Conservation (phyloP, 2,797 vertebrate genomes). For the Rhincodon typus region DNA sequence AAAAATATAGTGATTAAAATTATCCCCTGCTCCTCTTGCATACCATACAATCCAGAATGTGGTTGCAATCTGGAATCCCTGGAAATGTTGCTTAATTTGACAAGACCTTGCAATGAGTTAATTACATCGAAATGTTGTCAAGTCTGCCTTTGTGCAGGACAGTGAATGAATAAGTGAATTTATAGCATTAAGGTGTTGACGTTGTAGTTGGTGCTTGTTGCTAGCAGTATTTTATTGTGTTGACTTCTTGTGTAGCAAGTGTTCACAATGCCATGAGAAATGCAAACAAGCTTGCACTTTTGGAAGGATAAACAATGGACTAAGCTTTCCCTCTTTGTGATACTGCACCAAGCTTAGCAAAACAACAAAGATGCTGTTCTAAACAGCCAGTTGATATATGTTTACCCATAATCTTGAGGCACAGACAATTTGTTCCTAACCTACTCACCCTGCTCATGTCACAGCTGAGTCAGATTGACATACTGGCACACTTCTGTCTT, state of each 20-base stretch:
- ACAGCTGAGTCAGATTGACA: neutral
- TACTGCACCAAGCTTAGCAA: neutral
- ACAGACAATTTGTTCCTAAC: neutral
- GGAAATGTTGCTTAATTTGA: neutral
- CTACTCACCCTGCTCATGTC: neutral
- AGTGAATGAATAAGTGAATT: neutral
- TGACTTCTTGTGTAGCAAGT: neutral
- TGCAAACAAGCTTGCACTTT: neutral
- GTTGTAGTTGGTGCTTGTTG: neutral
- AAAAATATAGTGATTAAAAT: too few species aligned
- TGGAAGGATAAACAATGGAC: neutral
- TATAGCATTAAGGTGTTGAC: neutral
- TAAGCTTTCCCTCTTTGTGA: neutral
- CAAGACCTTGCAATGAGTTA: neutral
- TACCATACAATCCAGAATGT: neutral
- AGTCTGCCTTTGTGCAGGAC: neutral
- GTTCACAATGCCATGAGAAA: neutral
- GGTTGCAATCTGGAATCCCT: neutral
- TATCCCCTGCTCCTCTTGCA: neutral
- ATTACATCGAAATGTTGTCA: neutral
- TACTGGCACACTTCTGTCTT: neutral
- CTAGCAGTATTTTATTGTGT: neutral
- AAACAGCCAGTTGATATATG: neutral
- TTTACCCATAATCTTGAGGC: neutral
- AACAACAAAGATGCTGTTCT: neutral